Evolutionary conservation across 2,113 vertebrate genomes (phyloP).

Genomic region (Ascaphus truei): DNA sequence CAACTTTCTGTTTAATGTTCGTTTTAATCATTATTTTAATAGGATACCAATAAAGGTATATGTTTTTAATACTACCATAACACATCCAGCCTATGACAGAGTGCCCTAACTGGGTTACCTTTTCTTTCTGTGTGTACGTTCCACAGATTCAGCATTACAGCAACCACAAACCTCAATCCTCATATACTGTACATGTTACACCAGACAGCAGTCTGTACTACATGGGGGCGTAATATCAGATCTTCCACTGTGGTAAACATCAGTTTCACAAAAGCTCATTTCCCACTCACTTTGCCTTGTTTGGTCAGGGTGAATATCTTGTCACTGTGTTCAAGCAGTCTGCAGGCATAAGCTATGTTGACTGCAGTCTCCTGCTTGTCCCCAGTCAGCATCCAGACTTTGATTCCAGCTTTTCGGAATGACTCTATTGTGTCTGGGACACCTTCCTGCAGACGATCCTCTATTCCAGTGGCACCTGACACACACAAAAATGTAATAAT

Average conservation of each 20-base stretch:
- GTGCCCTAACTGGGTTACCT: too few species aligned
- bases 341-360: constrained; percentile 86
- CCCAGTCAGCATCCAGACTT: constrained; percentile 92
- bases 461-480: constrained; percentile 86
- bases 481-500: background rate
- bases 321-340: constrained; percentile 71
- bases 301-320: constrained; percentile 72
- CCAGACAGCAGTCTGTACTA: too few species aligned
- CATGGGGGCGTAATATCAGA: too few species aligned
- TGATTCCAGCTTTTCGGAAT: constrained; percentile 82
- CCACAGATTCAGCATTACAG: too few species aligned
- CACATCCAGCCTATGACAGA: too few species aligned
- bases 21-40: too few species aligned
- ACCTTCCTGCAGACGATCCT: constrained; percentile 89
- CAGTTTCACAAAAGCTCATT: background rate
- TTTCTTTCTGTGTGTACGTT: too few species aligned
- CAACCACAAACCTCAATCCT: too few species aligned
- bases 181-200: too few species aligned
- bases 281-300: constrained; percentile 67
- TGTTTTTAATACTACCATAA: too few species aligned
- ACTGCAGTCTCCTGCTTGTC: constrained; percentile 94
- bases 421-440: constrained; percentile 86
- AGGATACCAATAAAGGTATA: too few species aligned
- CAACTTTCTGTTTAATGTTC: too few species aligned
- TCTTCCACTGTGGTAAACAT: background rate